Base-by-base conservation (phyloP, 2,113 vertebrate genomes). In the Ceuthmochares aereus region DNA sequence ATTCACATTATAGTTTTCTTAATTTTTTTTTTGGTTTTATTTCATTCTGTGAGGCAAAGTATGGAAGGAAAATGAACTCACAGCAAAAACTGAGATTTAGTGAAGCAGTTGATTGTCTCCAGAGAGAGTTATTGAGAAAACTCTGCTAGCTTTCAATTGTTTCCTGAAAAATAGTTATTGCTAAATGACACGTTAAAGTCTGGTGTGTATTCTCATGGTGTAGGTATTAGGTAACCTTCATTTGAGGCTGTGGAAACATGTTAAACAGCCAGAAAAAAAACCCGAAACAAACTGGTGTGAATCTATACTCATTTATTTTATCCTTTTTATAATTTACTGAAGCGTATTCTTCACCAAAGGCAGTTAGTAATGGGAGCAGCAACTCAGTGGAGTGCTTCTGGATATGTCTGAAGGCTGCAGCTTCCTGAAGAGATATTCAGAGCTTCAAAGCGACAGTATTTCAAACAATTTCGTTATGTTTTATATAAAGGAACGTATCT, bases 111-210 rank as follows among this genome's bases (percentile, higher is more conserved):
- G 84, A 87, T 96, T 96, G 88, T 97, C 97, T 97, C 95, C 12
- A 2, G 92, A 92, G 92, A 97, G 76, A 78, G 75, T 87, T 96
- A 90, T 37, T 93, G 88, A 95, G 87, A 96, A 97, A 97, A 91
- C 56, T 89, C 80, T 79, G 84, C 84, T 88, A 92, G 92, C 66
- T 97, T 98, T 96, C 96, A 95, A 85, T 96, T 97, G 93, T 94
- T 97, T 93, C 68, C 74, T 84, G 59, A 90, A 96, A 98, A 97
- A 95, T 94, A 97, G 97, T 97, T 96, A 94, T 93, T 97, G 89
- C 56, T 92, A 94, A 97, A 95, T 95, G 96, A 88, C 79, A 84
- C 72, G 97, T 94, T 32, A 73, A 95, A 97, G 95, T 87, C 78
- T 95, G 93, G 55, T 60, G 89, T 96, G 87, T n/a, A 47, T 85